Conservation (phyloP, 2,888 invertebrate genomes). For the Cryptops parisi region DNA sequence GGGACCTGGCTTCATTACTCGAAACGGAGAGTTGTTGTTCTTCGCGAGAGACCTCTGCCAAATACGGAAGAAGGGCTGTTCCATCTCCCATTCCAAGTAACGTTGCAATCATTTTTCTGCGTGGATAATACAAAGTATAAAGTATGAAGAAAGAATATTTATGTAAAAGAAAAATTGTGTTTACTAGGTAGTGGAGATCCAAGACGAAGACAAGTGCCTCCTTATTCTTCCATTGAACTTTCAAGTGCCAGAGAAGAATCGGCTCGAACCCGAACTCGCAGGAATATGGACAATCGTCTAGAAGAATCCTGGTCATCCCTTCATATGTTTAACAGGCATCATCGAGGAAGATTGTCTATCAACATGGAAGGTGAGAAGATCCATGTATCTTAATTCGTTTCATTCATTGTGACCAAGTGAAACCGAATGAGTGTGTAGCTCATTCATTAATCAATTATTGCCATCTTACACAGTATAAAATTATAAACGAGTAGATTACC, state of each 20-base stretch:
- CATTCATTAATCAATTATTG: no score
- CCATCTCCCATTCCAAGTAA: constrained; percentile 10
- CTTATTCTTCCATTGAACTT: neutral
- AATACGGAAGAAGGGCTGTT: constrained; percentile 13
- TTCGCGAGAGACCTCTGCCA: constrained; percentile 12
- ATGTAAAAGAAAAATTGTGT: no score
- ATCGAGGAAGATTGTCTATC: constrained; percentile 12
- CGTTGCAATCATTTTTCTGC: neutral
- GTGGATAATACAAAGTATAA: no score
- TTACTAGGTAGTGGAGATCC: constrained; percentile 9
- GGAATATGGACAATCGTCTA: constrained; percentile 7
- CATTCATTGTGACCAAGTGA: no score
- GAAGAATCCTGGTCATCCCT: constrained; percentile 15
- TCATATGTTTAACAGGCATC: constrained; percentile 12
- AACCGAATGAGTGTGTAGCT: no score
- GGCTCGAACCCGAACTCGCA: neutral
- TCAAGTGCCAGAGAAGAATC: neutral
- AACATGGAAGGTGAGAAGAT: constrained; percentile 12
- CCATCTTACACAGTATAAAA: no score
- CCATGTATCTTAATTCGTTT: no score
- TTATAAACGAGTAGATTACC: no score
- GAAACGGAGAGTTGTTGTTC: neutral
- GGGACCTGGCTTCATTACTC: neutral
- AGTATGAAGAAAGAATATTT: no score
- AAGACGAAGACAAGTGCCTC: neutral